Conservation (phyloP, 2,113 vertebrate species). For the Acrocephalus arundinaceus region DNA sequence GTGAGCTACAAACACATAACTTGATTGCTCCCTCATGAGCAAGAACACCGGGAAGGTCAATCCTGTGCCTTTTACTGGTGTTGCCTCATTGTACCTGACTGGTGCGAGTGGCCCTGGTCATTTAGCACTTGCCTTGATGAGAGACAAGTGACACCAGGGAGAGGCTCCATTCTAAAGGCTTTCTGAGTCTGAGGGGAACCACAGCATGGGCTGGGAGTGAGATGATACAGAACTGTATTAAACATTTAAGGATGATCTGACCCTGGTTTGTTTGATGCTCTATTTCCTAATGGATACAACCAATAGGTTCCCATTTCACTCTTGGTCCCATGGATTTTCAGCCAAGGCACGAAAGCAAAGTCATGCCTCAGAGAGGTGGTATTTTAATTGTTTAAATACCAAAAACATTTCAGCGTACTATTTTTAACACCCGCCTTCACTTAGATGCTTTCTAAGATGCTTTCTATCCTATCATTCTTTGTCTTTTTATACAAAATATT, state of each 20-base stretch:
- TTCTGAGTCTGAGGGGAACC: conserved; percentile 23
- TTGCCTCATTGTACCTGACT: background rate
- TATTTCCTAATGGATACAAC: background rate
- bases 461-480: background rate
- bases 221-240: conserved; percentile 4
- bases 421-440: background rate
- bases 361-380: background rate
- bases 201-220: background rate
- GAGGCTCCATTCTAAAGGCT: conserved; percentile 49
- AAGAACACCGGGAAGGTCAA: background rate
- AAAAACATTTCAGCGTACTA: background rate
- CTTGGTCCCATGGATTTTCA: background rate
- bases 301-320: background rate
- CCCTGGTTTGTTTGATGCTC: conserved; percentile 10
- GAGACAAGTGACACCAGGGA: conserved; percentile 39
- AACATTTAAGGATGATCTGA: conserved; percentile 57
- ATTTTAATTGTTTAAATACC: conserved; percentile 11
- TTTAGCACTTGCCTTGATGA: conserved; percentile 42
- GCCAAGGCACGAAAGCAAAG: background rate
- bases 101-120: background rate
- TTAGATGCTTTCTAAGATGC: background rate
- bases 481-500: background rate
- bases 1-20: background rate
- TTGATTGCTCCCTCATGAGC: background rate
- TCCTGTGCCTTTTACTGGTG: background rate